phyloP scores from a whole-genome alignment of 2,888 invertebrate genomes.

The Lucinisca nassula region DNA sequence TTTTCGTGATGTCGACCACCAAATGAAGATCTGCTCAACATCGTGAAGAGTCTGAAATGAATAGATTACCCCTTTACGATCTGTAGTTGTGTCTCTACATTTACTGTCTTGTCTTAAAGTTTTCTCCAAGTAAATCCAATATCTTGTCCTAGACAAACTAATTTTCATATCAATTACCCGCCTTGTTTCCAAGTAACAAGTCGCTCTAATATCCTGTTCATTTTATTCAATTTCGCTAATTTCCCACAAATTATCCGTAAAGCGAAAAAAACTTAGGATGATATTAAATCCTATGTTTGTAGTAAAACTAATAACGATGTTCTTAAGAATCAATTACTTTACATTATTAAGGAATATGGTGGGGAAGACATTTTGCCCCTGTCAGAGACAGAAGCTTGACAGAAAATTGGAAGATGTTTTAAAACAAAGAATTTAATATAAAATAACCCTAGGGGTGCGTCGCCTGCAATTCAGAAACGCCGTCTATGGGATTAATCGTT shows the following conservation, averaged over 20 bases:
- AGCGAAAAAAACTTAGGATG: not conserved
- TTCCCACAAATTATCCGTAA: not conserved
- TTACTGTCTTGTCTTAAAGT: too few relatives aligned
- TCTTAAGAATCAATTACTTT: constrained; percentile 3
- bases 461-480: not conserved
- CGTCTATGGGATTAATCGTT: not conserved
- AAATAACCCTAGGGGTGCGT: not conserved
- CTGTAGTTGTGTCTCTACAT: too few relatives aligned
- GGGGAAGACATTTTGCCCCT: constrained; percentile 14
- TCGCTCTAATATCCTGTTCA: not conserved
- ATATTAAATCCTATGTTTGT: constrained; percentile 12
- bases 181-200: not conserved
- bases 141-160: constrained; percentile 1
- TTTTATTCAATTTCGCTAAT: constrained; percentile 7
- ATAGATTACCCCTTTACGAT: too few relatives aligned
- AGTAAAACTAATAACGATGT: constrained; percentile 4
- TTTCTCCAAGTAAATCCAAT: not conserved
- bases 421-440: constrained; percentile 19
- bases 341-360: not conserved
- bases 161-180: not conserved
- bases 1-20: too few relatives aligned
- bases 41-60: too few relatives aligned
- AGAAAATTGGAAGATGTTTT: constrained; percentile 10
- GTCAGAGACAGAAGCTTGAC: not conserved
- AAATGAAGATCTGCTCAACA: too few relatives aligned